Base-by-base conservation (phyloP, 2,888 invertebrate species). In the Platycheirus rosarum region DNA sequence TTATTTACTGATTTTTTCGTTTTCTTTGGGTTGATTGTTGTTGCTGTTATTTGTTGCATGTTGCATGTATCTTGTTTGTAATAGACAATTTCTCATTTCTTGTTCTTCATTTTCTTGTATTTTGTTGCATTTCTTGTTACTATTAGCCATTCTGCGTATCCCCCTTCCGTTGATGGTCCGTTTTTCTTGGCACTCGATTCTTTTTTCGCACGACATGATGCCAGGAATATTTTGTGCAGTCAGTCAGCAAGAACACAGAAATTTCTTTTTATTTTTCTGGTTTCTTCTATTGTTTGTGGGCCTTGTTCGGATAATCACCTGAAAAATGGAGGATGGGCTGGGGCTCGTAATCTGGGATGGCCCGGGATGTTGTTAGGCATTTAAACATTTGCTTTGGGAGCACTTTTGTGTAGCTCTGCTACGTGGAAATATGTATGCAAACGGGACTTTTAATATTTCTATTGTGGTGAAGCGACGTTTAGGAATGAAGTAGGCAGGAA, bases 241-340 rank as follows among this genome's bases (percentile, higher is more conserved):
- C 29, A 8, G 42, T 23, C 14, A 40, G 20, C 42, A 29, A 32
- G 29, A 46, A 53, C 51, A 71, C 16, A 32, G 55, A n/a, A n/a
- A n/a, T 8, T 37, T 60, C 62, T 55, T 53, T 11, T 62, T 74
- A 7, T 55, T 60, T 57, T 70, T 46, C 37, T 9, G 63, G 70
- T 71, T 77, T 82, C 68, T 60, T 48, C 71, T 57, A 40, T 57
- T 51, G 62, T 68, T 60, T 77, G 42, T 71, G 71, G 40, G 71
- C 49, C 42, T 42, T 51, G 80, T 76, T 76, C 48, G 60, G 70
- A 76, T 82, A 77, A 68, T 82, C 77, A 77, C 77, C 73, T 82
- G 68, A 75, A 60, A 57, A 63, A 68, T 68, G 71, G 77, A 73
- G 77, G 76, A 55, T 68, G 77, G 76, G 76, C 82, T 82, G 62